Conservation (phyloP, 2,888 invertebrate species). For the Latrodectus hesperus region DNA sequence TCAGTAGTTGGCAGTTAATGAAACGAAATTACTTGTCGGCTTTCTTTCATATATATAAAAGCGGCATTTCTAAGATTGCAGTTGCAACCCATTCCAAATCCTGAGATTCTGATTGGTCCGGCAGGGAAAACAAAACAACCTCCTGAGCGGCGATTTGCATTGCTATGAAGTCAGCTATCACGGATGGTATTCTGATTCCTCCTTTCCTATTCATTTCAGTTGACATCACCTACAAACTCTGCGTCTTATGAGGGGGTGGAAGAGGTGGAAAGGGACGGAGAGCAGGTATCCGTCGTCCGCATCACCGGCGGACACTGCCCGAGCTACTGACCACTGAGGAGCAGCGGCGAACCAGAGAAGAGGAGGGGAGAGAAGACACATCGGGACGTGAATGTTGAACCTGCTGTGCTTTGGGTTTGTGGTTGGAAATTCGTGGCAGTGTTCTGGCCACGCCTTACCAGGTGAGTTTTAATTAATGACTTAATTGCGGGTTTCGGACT, state of each 20-base stretch:
- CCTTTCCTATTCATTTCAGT: slow-evolving; percentile 3
- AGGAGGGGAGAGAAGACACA: slow-evolving; percentile 13
- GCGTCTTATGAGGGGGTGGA: background rate
- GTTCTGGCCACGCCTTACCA: slow-evolving; percentile 67
- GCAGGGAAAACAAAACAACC: no score
- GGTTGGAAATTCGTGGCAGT: slow-evolving; percentile 68
- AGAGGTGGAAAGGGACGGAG: background rate
- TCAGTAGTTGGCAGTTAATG: no score
- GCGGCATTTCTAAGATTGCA: no score
- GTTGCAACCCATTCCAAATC: no score
- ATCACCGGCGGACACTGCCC: background rate
- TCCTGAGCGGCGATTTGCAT: no score
- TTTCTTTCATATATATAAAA: no score
- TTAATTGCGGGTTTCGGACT: no score
- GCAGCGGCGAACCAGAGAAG: slow-evolving; percentile 13
- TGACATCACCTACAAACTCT: background rate
- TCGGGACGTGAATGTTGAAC: slow-evolving; percentile 67
- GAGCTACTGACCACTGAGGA: background rate
- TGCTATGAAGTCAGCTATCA: no score
- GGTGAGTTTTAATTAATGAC: slow-evolving; percentile 20
- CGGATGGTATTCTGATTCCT: background rate
- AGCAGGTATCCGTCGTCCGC: slow-evolving; percentile 6
- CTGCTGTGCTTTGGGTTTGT: slow-evolving; percentile 68
- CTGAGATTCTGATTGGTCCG: no score
- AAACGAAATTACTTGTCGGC: no score